A percentile compares a stretch with the other conserved stretches of the same genome.
These are phyloP conservation scores for Suillia variegata DNA, from an alignment of 2,888 invertebrate species.

Conservation along the genomic window DNA sequence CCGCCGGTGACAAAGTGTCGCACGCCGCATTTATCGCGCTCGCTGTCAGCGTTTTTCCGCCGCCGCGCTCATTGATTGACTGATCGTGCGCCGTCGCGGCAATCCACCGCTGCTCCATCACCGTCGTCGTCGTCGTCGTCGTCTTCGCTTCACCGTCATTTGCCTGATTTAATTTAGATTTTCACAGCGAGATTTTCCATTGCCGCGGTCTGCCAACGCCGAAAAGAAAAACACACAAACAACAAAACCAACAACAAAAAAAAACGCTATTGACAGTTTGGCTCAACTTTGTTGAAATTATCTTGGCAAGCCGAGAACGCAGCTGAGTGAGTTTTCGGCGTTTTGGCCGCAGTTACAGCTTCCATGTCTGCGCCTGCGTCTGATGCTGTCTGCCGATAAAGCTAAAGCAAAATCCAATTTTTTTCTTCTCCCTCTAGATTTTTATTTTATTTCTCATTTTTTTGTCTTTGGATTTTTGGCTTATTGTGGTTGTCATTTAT, in stretches of 20 bases:
- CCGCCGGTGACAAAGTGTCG: too few species aligned
- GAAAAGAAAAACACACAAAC: too few species aligned
- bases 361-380: background rate
- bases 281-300: background rate
- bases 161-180: conserved; percentile 6
- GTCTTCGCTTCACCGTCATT: too few species aligned
- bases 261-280: background rate
- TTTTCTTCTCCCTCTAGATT: too few species aligned
- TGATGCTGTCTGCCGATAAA: conserved; percentile 4
- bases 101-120: background rate
- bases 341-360: too few species aligned
- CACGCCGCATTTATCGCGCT: too few species aligned
- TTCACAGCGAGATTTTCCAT: conserved; percentile 1
- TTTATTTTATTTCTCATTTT: too few species aligned
- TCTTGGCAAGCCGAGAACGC: background rate
- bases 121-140: too few species aligned
- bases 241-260: too few species aligned
- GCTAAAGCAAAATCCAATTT: background rate
- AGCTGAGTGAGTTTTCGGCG: background rate
- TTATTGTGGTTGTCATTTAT: background rate
- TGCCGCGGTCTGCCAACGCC: background rate
- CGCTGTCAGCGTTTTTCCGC: background rate
- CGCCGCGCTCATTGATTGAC: background rate
- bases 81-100: background rate
- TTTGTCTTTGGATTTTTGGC: too few species aligned